phyloP scores from a whole-genome alignment of 2,113 vertebrate genomes.

The Mus pahari region DNA sequence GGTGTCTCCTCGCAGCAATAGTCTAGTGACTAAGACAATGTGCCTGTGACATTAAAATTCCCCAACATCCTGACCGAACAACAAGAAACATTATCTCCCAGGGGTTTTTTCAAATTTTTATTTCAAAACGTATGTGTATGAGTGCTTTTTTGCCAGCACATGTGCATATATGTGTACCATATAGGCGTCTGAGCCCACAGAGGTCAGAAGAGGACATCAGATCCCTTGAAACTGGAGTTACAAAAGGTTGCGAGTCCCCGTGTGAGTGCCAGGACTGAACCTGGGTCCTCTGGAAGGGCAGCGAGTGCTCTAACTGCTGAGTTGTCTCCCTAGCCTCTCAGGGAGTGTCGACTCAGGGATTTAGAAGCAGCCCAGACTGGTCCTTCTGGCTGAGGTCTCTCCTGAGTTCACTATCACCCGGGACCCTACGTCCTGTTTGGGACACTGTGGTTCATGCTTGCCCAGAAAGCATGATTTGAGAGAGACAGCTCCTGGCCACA shows the following conservation, averaged over 20 bases:
- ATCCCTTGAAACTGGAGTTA: not conserved
- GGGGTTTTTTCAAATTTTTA: not conserved
- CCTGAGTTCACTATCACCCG: not conserved
- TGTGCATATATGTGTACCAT: not conserved
- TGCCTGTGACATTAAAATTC: not conserved
- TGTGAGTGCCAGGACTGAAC: not conserved
- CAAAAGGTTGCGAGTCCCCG: not conserved
- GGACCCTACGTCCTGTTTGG: not conserved
- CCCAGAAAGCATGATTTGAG: not conserved
- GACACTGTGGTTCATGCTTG: not conserved
- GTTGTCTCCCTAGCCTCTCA: not conserved
- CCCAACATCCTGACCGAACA: not conserved
- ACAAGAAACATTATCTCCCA: no score
- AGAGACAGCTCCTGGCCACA: not conserved
- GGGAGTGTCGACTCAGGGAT: not conserved
- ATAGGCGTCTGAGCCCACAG: not conserved
- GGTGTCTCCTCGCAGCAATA: no score
- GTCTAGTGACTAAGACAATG: not conserved
- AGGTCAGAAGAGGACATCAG: not conserved
- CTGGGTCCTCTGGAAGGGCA: not conserved
- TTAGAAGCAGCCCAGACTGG: not conserved
- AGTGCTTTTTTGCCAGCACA: not conserved
- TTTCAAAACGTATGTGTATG: not conserved
- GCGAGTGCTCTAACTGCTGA: not conserved
- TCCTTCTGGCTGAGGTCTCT: not conserved